phyloP scores from a whole-genome alignment of 2,113 vertebrate genomes.

The Piprites chloris region DNA sequence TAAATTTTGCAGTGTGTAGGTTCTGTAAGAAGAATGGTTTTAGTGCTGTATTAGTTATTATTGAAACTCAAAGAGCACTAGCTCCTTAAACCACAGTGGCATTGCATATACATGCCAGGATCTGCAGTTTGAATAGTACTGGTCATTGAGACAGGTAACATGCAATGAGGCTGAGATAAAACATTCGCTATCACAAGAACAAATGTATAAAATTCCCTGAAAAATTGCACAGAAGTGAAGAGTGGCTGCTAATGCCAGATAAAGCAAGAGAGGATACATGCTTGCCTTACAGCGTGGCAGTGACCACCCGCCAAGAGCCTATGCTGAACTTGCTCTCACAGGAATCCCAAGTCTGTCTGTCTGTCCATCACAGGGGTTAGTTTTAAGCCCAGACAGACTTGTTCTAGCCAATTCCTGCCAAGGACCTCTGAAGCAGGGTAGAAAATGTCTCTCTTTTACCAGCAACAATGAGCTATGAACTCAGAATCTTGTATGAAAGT shows the following conservation, averaged over 20 bases:
- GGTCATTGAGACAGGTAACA: not conserved
- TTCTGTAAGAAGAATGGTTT: not conserved
- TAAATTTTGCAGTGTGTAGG: not conserved
- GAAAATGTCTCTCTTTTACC: not conserved
- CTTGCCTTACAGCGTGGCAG: not conserved
- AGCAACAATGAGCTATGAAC: not conserved
- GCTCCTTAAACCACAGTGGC: not conserved
- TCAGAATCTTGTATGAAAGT: not conserved
- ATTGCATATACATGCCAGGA: not conserved
- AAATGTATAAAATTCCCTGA: not conserved
- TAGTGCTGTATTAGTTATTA: not conserved
- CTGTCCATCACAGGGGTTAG: fast-evolving
- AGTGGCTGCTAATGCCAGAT: not conserved
- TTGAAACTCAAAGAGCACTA: not conserved
- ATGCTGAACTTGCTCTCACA: not conserved
- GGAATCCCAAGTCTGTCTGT: not conserved
- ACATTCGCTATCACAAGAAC: not conserved
- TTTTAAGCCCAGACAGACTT: not conserved
- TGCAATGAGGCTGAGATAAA: not conserved
- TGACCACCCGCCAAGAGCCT: not conserved
- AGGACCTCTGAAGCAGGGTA: not conserved
- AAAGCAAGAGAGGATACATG: not conserved
- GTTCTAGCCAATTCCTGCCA: not conserved
- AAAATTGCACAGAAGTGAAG: not conserved
- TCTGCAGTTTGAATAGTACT: not conserved